phyloP scores from a whole-genome alignment of 2,113 vertebrate genomes.

The Callopanchax toddi region DNA sequence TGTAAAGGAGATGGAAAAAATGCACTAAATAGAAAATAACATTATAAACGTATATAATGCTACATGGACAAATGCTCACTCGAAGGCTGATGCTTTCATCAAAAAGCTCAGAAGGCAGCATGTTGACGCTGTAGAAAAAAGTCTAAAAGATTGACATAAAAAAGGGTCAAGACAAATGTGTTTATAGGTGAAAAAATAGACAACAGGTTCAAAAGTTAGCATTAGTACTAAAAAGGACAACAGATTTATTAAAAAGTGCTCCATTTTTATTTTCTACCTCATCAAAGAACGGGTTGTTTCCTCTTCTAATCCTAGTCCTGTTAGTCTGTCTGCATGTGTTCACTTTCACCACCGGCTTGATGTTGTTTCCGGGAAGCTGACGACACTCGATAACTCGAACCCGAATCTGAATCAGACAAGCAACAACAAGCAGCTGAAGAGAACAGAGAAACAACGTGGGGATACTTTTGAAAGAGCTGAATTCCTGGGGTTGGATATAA shows the following conservation, averaged over 20 bases:
- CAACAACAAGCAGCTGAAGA: neutral
- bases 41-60: neutral
- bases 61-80: constrained; percentile 75
- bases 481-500: too few relatives aligned
- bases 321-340: constrained; percentile 90
- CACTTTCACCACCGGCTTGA: constrained; percentile 94
- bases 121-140: constrained; percentile 96
- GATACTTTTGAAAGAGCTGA: too few relatives aligned
- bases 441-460: neutral
- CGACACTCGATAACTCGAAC: constrained; percentile 90
- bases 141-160: constrained; percentile 75
- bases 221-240: too few relatives aligned
- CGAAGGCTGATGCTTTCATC: constrained; percentile 89
- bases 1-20: constrained; percentile 62
- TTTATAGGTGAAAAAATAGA: neutral
- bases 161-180: too few relatives aligned
- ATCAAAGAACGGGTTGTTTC: constrained; percentile 95
- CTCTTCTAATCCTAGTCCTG: constrained; percentile 91
- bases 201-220: neutral
- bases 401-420: constrained; percentile 81
- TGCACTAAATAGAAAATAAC: neutral
- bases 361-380: constrained; percentile 92
- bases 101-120: constrained; percentile 89
- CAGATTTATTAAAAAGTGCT: neutral
- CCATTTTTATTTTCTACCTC: constrained; percentile 78